Base-by-base conservation (phyloP, 1,140 invertebrate genomes). In the Drosophila sulfurigaster region DNA sequence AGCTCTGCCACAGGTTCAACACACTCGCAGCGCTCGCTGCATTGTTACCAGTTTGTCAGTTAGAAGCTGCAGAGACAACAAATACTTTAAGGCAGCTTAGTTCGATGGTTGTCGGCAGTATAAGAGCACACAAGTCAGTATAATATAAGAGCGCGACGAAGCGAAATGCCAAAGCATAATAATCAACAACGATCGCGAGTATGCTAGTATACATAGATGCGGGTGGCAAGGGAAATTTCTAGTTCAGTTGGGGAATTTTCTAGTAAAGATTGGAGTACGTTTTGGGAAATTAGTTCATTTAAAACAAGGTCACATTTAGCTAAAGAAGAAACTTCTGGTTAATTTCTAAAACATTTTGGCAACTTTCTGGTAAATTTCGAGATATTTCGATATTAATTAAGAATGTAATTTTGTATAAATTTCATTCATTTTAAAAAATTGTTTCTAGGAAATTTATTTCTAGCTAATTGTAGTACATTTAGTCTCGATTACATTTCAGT, bases 1-100 rank as follows among this genome's bases (percentile, higher is more conserved):
- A 52, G 65, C 65, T 56, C 65, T 69, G 71, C 65, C 59, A 77
- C 67, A 78, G 69, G 72, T 75, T 75, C 72, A 75, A 75, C 80
- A 73, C 67, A 87, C 83, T 77, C 85, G 78, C 67, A 86, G 75
- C 71, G 73, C 82, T 35, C 3, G 51, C 51, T 80, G 83, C 77
- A 81, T 73, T 66, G 73, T 49, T 69, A 52, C 62, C 73, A 70
- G 72, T 75, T 75, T 69, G 57, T 52, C 72, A 75, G 66, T 75
- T 69, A 75, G 58, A 70, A 75, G 72, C 66, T 74, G 65, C 56
- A 62, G 48, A 62, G 56, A 49, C 49, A 57, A 59, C 38, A 57
- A 75, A 43, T 43, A 56, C 43, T 57, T 62, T 11, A 35, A 30
- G 28, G 20, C 20, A 25, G 20, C 20, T 25, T 13, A 52, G 15